phyloP scores from a whole-genome alignment of 2,113 vertebrate species.

The Rissa tridactyla region DNA sequence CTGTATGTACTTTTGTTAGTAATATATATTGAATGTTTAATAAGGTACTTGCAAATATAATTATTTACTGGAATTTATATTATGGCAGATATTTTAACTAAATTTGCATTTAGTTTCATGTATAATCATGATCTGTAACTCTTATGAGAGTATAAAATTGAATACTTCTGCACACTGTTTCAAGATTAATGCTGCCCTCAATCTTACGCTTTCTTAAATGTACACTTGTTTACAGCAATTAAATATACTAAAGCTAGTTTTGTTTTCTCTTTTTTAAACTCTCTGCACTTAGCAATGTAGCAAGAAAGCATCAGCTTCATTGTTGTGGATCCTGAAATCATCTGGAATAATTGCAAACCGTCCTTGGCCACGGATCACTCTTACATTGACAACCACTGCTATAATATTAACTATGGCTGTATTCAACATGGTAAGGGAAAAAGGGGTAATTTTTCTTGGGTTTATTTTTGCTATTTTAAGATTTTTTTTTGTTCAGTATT shows the following conservation, averaged over 20 bases:
- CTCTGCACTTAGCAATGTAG: conserved; percentile 84
- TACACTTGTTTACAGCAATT: not conserved
- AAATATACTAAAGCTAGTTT: not conserved
- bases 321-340: conserved; percentile 90
- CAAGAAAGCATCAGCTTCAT: conserved; percentile 86
- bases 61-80: not conserved
- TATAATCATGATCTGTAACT: not conserved
- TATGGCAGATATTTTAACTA: not conserved
- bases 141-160: not conserved
- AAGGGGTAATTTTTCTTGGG: not conserved
- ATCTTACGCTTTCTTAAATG: not conserved
- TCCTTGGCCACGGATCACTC: conserved; percentile 90
- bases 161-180: not conserved
- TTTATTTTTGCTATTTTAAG: too few species aligned
- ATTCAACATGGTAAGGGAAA: conserved; percentile 91
- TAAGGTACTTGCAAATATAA: not conserved
- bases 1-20: not conserved
- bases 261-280: not conserved
- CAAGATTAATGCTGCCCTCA: not conserved
- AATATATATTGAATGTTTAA: not conserved
- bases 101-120: not conserved
- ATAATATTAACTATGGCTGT: conserved; percentile 93
- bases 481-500: not conserved
- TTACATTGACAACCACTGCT: conserved; percentile 90
- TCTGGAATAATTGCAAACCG: conserved; percentile 92